These are phyloP conservation scores for Anagrus nilaparvatae DNA, from an alignment of 1,140 invertebrate species.

Conservation along the genomic window DNA sequence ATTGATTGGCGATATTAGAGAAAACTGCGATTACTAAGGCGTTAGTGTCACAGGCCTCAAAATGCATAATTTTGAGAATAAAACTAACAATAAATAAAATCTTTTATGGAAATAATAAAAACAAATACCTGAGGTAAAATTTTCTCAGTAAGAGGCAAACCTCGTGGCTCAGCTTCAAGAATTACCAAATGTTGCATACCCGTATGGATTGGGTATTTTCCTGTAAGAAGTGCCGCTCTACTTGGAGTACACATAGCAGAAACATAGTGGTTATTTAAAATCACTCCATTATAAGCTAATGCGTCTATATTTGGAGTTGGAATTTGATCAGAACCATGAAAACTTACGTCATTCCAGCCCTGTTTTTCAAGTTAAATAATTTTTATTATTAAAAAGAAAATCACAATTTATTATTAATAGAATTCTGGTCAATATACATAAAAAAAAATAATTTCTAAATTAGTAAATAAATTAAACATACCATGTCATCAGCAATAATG, in stretches of 20 bases:
- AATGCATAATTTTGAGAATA: too few relatives aligned
- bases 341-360: constrained; percentile 86
- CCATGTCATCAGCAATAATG: constrained; percentile 52
- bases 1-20: too few relatives aligned
- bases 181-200: constrained; percentile 72
- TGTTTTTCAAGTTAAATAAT: too few relatives aligned
- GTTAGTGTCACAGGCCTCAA: too few relatives aligned
- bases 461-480: constrained; percentile 32
- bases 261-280: constrained; percentile 65
- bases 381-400: too few relatives aligned
- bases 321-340: constrained; percentile 77
- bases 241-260: constrained; percentile 71
- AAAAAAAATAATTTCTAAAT: background rate
- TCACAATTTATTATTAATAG: too few relatives aligned
- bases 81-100: too few relatives aligned
- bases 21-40: too few relatives aligned
- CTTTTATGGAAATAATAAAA: too few relatives aligned
- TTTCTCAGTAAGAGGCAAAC: constrained; percentile 59
- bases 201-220: constrained; percentile 72
- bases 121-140: constrained; percentile 62
- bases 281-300: constrained; percentile 65
- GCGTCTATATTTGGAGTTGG: constrained; percentile 78
- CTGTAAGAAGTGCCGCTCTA: constrained; percentile 66
- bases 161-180: constrained; percentile 59
- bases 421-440: background rate